These are phyloP conservation scores for Epistrophella euchroma DNA, from an alignment of 2,888 invertebrate genomes.

Conservation along the genomic window DNA sequence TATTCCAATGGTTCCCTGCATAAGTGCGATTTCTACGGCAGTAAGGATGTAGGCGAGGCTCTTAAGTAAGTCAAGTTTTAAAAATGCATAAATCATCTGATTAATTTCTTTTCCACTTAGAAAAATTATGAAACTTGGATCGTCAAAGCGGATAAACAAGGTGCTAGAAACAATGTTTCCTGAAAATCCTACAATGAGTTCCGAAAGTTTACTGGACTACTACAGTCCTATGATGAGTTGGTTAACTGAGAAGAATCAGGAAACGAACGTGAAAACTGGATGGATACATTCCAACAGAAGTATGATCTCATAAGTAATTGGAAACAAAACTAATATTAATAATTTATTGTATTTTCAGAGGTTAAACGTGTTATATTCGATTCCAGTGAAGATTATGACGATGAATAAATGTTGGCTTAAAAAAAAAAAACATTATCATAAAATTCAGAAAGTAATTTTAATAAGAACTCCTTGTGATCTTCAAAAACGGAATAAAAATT, in stretches of 20 bases:
- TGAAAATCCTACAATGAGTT: constrained; percentile 89
- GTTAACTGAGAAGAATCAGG: background rate
- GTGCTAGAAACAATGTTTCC: constrained; percentile 86
- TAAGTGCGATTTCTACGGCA: constrained; percentile 6
- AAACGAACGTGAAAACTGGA: background rate
- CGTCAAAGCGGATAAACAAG: constrained; percentile 90
- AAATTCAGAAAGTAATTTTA: too few relatives aligned
- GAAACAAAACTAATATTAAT: too few relatives aligned
- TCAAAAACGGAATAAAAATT: too few relatives aligned
- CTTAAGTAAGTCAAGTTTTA: constrained; percentile 3
- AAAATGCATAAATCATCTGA: too few relatives aligned
- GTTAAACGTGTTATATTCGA: too few relatives aligned
- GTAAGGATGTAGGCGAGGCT: background rate
- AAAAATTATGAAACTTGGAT: constrained; percentile 83
- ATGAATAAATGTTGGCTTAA: too few relatives aligned
- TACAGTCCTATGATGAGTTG: constrained; percentile 87
- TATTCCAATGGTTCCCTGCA: background rate
- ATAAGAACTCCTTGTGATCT: too few relatives aligned
- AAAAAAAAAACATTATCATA: too few relatives aligned
- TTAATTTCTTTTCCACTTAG: background rate
- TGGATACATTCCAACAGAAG: background rate
- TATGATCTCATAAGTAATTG: too few relatives aligned
- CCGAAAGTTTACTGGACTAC: constrained; percentile 90
- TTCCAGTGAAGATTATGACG: too few relatives aligned
- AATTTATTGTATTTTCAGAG: too few relatives aligned